A percentile compares a stretch with the other conserved stretches of the same genome.
Evolutionary conservation across 1,140 invertebrate species (phyloP).

Genomic region (Dreissena polymorpha): DNA sequence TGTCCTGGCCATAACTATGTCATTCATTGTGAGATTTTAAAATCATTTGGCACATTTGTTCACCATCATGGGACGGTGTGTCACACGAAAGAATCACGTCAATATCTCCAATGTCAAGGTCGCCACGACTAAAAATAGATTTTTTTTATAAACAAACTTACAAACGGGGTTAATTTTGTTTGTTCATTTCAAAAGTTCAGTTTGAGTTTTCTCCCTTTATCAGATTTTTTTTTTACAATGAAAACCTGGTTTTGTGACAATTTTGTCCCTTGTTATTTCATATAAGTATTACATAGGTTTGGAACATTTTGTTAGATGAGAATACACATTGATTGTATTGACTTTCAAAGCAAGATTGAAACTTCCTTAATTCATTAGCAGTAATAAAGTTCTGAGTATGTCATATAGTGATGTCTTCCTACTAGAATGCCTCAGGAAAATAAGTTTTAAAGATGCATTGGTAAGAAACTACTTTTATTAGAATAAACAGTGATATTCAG

Average conservation of each 20-base stretch:
- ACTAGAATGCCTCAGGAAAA: constrained; percentile 36
- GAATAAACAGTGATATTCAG: not conserved
- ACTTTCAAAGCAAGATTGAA: not conserved
- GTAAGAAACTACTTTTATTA: constrained; percentile 22
- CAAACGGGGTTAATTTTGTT: too few species aligned
- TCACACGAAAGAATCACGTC: too few species aligned
- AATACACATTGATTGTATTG: not conserved
- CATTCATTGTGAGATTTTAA: too few species aligned
- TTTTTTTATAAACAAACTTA: too few species aligned
- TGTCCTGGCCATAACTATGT: too few species aligned
- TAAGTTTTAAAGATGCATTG: constrained; percentile 46
- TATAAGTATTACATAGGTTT: not conserved
- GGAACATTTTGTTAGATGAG: not conserved
- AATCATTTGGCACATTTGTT: too few species aligned
- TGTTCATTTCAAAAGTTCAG: too few species aligned
- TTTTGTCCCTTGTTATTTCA: not conserved
- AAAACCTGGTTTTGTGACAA: not conserved
- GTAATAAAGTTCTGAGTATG: constrained; percentile 37
- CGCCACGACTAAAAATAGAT: too few species aligned
- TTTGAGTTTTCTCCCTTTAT: too few species aligned
- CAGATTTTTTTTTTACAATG: too few species aligned
- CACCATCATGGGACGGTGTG: too few species aligned
- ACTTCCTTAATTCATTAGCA: constrained; percentile 27
- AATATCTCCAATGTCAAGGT: too few species aligned
- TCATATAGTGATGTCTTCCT: constrained; percentile 54